Conservation (phyloP, 2,888 invertebrate genomes). For the Drosophila kambysellisi region DNA sequence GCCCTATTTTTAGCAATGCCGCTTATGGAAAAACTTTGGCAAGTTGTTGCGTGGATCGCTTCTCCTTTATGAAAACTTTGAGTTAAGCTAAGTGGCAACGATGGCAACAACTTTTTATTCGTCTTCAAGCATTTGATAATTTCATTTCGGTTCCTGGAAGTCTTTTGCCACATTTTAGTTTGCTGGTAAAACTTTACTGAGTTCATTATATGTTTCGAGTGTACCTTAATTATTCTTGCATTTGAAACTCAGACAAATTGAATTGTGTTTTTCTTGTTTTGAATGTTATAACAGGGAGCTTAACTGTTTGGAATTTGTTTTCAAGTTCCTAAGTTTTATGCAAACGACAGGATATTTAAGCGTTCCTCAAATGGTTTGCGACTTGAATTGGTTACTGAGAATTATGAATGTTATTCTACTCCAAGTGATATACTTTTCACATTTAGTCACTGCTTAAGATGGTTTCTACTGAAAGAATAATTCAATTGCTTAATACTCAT, state of each 20-base stretch:
- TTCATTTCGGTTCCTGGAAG: constrained; percentile 35
- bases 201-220: constrained; percentile 49
- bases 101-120: constrained; percentile 42
- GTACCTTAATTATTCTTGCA: constrained; percentile 48
- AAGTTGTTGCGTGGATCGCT: constrained; percentile 25
- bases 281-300: constrained; percentile 17
- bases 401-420: background rate
- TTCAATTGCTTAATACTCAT: background rate
- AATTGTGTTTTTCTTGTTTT: constrained; percentile 35
- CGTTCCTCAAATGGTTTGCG: background rate
- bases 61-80: constrained; percentile 39
- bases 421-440: background rate
- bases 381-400: background rate
- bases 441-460: background rate
- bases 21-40: constrained; percentile 61
- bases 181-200: constrained; percentile 47
- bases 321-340: constrained; percentile 12
- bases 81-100: constrained; percentile 24
- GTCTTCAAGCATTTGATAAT: constrained; percentile 39
- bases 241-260: constrained; percentile 35
- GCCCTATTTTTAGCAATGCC: constrained; percentile 46
- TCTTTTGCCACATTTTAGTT: constrained; percentile 37
- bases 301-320: constrained; percentile 24
- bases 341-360: constrained; percentile 21
- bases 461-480: background rate